Conservation (phyloP, 2,113 vertebrate species). For the Carassius auratus region DNA sequence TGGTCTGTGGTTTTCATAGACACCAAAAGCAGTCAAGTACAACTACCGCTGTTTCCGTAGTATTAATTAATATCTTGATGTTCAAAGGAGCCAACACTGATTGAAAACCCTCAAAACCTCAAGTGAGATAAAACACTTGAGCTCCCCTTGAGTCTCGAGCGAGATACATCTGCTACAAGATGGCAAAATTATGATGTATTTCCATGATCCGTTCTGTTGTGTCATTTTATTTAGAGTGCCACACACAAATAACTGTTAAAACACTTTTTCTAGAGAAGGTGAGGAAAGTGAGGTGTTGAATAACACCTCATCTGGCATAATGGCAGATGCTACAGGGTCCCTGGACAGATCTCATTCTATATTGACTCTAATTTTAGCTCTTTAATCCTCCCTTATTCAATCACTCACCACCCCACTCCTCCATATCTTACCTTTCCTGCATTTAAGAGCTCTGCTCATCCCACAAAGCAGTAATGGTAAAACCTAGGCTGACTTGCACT, state of each 20-base stretch:
- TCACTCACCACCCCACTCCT: background rate
- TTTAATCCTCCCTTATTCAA: background rate
- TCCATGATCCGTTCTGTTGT: background rate
- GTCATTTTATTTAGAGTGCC: conserved; percentile 22
- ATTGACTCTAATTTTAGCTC: conserved; percentile 15
- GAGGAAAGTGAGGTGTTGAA: conserved; percentile 20
- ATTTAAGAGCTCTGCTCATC: background rate
- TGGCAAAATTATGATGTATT: conserved; percentile 10
- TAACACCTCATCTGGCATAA: background rate
- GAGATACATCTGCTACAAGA: conserved; percentile 8
- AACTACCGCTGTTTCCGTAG: background rate
- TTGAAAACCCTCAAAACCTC: conserved; percentile 7
- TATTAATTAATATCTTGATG: background rate
- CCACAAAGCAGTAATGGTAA: background rate
- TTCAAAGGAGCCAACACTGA: background rate
- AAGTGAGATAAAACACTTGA: conserved; percentile 14
- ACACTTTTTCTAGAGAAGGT: background rate
- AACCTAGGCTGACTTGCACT: background rate
- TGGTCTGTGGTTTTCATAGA: background rate
- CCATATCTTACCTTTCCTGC: background rate
- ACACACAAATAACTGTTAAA: conserved; percentile 38
- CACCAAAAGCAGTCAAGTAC: background rate
- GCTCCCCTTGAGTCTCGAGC: background rate
- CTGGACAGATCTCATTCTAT: background rate
- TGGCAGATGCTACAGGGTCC: conserved; percentile 20